Evolutionary conservation across 2,113 vertebrate species (phyloP).

Genomic region (Vicugna pacos): DNA sequence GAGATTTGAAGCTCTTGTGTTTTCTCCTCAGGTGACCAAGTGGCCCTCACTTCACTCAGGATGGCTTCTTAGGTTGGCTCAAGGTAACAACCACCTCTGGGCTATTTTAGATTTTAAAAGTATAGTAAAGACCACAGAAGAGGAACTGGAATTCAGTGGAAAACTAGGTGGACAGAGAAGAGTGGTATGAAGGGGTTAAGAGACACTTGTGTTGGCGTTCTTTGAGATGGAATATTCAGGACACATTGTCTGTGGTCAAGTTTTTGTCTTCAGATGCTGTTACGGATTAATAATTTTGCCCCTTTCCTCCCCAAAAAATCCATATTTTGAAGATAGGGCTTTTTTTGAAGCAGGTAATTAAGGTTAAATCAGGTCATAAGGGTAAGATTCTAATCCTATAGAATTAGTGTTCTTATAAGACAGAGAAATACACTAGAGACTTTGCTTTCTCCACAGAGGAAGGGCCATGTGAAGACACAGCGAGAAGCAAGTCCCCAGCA

Average conservation of each 20-base stretch:
- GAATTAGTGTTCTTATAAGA: not conserved
- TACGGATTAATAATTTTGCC: not conserved
- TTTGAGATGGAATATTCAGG: not conserved
- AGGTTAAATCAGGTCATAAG: not conserved
- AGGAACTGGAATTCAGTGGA: not conserved
- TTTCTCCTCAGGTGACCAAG: not conserved
- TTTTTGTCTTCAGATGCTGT: not conserved
- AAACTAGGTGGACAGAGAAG: not conserved
- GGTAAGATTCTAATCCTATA: not conserved
- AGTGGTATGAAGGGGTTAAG: fast-evolving
- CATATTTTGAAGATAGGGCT: not conserved
- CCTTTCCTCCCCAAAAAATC: not conserved
- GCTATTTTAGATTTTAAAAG: not conserved
- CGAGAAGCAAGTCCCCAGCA: not conserved
- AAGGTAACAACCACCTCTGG: not conserved
- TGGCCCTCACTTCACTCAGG: not conserved
- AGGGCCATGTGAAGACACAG: not conserved
- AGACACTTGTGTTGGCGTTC: not conserved
- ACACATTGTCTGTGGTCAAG: fast-evolving
- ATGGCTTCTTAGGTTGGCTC: not conserved
- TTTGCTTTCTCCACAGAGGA: not conserved
- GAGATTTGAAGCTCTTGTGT: not conserved
- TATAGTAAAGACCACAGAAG: not conserved
- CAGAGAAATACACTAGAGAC: not conserved
- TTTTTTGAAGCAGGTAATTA: not conserved